These are phyloP conservation scores for Microcaecilia unicolor DNA, from an alignment of 2,797 vertebrate genomes.

Conservation along the genomic window DNA sequence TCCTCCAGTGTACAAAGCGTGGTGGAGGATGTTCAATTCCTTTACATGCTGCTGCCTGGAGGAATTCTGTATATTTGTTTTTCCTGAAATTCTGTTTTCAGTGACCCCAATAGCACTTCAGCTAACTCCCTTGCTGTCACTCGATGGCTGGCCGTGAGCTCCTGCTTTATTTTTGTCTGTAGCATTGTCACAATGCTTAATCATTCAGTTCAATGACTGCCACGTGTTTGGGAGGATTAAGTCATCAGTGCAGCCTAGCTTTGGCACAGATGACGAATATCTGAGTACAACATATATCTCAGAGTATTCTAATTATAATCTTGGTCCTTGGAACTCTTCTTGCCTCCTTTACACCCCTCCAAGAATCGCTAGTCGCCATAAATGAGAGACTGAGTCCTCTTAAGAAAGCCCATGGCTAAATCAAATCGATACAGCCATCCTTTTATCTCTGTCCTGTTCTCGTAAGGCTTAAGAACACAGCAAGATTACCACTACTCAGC, in stretches of 20 bases:
- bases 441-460: constrained; percentile 1
- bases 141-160: too few species aligned
- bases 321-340: constrained; percentile 12
- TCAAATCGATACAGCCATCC: constrained; percentile 4
- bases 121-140: too few species aligned
- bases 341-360: not conserved
- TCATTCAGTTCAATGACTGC: not conserved
- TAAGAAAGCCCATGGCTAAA: not conserved
- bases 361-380: constrained; percentile 4
- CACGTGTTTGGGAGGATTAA: constrained; percentile 16
- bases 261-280: not conserved
- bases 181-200: constrained; percentile 6
- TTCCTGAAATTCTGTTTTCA: too few species aligned
- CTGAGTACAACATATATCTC: constrained; percentile 10
- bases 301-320: constrained; percentile 18
- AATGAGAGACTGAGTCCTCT: constrained; percentile 6
- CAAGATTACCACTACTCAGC: not conserved
- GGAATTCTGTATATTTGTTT: too few species aligned
- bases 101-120: too few species aligned
- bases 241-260: constrained; percentile 6
- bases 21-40: too few species aligned
- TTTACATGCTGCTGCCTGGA: too few species aligned
- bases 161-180: too few species aligned
- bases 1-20: too few species aligned
- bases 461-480: not conserved